Percentiles rank a stretch among this genome's conserved stretches.
These are phyloP conservation scores for Cyphomyrus discorhynchus DNA, from an alignment of 2,113 vertebrate species.

Conservation along the genomic window DNA sequence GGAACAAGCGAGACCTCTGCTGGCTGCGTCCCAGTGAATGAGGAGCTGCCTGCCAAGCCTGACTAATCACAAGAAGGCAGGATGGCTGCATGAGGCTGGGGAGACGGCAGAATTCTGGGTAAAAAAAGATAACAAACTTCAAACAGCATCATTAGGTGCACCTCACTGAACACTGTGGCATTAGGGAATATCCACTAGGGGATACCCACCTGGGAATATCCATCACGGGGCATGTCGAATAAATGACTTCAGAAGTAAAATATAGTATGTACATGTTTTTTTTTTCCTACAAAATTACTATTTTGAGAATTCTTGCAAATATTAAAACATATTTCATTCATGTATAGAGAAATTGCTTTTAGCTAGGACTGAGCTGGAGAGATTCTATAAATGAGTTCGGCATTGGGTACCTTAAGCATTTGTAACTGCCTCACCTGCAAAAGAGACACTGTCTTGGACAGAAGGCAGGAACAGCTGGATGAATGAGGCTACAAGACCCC, in stretches of 20 bases:
- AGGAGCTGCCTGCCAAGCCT: not conserved
- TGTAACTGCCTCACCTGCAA: not conserved
- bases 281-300: not conserved
- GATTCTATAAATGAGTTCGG: not conserved
- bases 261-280: not conserved
- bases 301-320: not conserved
- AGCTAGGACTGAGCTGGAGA: not conserved
- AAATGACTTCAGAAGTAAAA: not conserved
- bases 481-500: not conserved
- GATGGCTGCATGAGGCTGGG: not conserved
- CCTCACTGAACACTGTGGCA: not conserved
- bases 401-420: not conserved
- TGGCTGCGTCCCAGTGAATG: not conserved
- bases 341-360: not conserved
- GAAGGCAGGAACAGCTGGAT: not conserved
- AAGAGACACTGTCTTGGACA: not conserved
- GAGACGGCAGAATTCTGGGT: not conserved
- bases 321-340: not conserved
- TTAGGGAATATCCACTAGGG: not conserved
- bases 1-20: not conserved
- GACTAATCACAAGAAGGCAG: not conserved
- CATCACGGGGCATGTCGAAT: not conserved
- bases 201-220: not conserved
- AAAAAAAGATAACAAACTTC: not conserved
- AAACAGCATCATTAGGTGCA: not conserved